These are phyloP conservation scores for Campoletis sonorensis DNA, from an alignment of 1,140 invertebrate genomes.

Conservation along the genomic window DNA sequence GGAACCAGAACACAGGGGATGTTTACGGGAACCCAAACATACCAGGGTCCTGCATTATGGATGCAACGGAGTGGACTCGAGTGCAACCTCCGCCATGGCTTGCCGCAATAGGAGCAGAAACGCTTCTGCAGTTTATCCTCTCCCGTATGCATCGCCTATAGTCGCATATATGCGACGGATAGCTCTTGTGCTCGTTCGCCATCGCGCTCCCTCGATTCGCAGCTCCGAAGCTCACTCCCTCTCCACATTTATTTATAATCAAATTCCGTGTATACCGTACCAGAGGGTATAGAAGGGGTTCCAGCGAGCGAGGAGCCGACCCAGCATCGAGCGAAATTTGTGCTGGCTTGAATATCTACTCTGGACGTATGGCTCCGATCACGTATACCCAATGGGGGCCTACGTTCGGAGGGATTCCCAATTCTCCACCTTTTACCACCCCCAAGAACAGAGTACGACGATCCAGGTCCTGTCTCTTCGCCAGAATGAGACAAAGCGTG, in stretches of 20 bases:
- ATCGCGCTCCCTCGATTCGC: constrained; percentile 51
- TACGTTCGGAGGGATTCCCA: constrained; percentile 40
- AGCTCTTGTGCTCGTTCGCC: constrained; percentile 27
- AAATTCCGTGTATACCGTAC: constrained; percentile 74
- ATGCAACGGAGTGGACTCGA: constrained; percentile 72
- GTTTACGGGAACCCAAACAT: constrained; percentile 72
- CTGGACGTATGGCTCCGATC: constrained; percentile 60
- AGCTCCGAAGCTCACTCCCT: constrained; percentile 60
- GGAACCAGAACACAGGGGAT: constrained; percentile 64
- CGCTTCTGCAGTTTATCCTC: constrained; percentile 39
- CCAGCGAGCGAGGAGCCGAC: constrained; percentile 58
- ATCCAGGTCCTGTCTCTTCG: constrained; percentile 19
- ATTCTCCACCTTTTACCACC: constrained; percentile 20
- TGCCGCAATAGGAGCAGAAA: neutral
- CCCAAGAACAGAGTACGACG: neutral
- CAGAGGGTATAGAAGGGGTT: constrained; percentile 59
- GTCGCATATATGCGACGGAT: constrained; percentile 53
- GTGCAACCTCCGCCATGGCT: constrained; percentile 41
- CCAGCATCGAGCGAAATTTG: constrained; percentile 50
- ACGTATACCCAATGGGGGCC: constrained; percentile 46
- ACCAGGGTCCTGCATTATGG: constrained; percentile 72
- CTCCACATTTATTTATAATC: constrained; percentile 76
- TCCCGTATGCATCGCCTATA: constrained; percentile 47
- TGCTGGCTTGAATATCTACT: constrained; percentile 72
- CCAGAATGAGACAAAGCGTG: constrained; percentile 1